Evolutionary conservation across 2,797 vertebrate genomes (phyloP).

Genomic region (Mormyrus hasselquistii): DNA sequence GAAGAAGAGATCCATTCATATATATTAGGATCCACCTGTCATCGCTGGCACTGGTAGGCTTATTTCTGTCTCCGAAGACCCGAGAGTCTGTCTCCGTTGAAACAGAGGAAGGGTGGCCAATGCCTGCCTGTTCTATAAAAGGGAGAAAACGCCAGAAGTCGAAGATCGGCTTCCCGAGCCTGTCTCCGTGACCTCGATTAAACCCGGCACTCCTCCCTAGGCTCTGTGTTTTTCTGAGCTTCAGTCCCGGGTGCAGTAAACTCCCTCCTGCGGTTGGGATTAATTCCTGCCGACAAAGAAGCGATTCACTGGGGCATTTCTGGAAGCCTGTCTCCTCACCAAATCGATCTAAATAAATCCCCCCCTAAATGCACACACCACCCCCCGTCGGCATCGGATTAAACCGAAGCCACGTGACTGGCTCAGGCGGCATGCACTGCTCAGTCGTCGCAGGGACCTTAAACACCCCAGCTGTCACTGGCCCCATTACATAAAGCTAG

Average conservation of each 20-base stretch:
- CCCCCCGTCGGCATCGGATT: not conserved
- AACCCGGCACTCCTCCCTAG: not conserved
- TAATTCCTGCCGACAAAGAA: slow-evolving; percentile 19
- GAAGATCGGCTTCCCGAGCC: slow-evolving; percentile 6
- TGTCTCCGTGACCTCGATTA: slow-evolving; percentile 17
- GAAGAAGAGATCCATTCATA: slow-evolving; percentile 6
- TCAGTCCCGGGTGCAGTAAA: not conserved
- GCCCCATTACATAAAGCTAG: not conserved
- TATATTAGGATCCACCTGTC: not conserved
- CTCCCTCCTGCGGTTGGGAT: slow-evolving; percentile 11
- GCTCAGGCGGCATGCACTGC: not conserved
- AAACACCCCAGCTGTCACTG: not conserved
- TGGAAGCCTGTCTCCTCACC: not conserved
- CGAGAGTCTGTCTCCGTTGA: not conserved
- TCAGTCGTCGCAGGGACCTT: not conserved
- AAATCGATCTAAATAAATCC: slow-evolving; percentile 15
- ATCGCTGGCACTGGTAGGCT: not conserved
- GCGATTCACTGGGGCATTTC: not conserved
- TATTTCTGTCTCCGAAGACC: not conserved
- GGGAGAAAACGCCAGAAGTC: not conserved
- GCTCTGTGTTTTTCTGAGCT: not conserved
- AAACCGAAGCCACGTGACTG: not conserved
- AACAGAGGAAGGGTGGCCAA: not conserved
- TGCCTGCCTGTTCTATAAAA: not conserved
- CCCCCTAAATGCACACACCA: not conserved